phyloP scores from a whole-genome alignment of 2,797 vertebrate genomes.

The Enteromius treurensis region DNA sequence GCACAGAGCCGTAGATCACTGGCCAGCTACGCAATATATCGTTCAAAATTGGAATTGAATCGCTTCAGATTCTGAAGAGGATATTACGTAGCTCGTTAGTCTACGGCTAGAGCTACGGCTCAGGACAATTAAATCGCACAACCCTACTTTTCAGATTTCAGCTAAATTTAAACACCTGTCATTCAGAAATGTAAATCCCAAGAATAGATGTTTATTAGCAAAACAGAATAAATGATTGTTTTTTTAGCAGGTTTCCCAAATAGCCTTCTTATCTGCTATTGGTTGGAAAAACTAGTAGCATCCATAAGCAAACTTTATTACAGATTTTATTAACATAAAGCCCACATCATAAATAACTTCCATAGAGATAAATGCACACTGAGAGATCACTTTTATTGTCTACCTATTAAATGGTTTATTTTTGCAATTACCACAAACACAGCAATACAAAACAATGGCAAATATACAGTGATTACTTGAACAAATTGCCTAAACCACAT shows the following conservation, averaged over 20 bases:
- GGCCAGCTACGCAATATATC: too few species aligned
- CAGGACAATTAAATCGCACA: too few species aligned
- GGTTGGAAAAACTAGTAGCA: too few species aligned
- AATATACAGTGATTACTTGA: neutral
- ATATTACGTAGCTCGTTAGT: too few species aligned
- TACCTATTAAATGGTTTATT: neutral
- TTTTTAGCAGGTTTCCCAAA: neutral
- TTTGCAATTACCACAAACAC: neutral
- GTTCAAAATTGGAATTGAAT: too few species aligned
- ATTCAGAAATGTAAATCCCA: neutral
- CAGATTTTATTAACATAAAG: neutral
- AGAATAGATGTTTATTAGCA: neutral
- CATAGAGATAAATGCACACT: neutral
- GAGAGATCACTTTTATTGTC: neutral
- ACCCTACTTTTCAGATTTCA: neutral
- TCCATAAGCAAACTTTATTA: neutral
- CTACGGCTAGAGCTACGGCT: too few species aligned
- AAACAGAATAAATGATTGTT: neutral
- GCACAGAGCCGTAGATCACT: too few species aligned
- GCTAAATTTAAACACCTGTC: neutral
- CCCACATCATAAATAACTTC: neutral
- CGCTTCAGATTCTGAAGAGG: too few species aligned
- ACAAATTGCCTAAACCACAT: conserved; percentile 5
- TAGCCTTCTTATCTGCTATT: too few species aligned
- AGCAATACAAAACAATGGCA: neutral